Conservation (phyloP, 2,888 invertebrate species). For the Calameuta idolon region DNA sequence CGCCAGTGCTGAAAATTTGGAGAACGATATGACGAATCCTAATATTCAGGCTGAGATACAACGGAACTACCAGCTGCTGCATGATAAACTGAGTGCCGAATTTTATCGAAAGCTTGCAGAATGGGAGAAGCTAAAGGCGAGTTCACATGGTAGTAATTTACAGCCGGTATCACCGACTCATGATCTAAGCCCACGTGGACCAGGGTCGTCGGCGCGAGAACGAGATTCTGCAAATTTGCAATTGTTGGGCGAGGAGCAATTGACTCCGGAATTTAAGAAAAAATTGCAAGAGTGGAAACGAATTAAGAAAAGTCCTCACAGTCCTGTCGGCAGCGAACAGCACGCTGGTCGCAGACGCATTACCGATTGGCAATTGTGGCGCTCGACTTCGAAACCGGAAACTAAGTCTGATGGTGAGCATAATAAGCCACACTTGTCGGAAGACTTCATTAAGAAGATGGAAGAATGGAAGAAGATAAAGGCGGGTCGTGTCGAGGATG, state of each 20-base stretch:
- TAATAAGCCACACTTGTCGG: constrained; percentile 78
- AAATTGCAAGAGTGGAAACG: constrained; percentile 90
- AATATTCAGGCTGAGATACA: constrained; percentile 76
- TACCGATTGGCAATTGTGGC: constrained; percentile 75
- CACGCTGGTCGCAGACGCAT: constrained; percentile 67
- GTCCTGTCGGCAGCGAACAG: constrained; percentile 41
- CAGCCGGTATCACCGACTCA: constrained; percentile 41
- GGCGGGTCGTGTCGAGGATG: constrained; percentile 70
- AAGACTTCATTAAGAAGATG: constrained; percentile 86
- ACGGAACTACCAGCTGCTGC: constrained; percentile 78
- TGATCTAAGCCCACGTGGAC: constrained; percentile 13
- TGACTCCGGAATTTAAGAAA: constrained; percentile 84
- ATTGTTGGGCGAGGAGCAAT: constrained; percentile 73
- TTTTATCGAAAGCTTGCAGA: constrained; percentile 80
- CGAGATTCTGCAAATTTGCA: constrained; percentile 45
- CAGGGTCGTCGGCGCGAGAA: constrained; percentile 6
- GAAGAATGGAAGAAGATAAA: constrained; percentile 89
- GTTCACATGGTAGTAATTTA: constrained; percentile 28
- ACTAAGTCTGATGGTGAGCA: constrained; percentile 56
- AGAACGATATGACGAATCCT: constrained; percentile 33
- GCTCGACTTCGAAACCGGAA: constrained; percentile 63
- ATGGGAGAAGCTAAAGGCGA: constrained; percentile 68
- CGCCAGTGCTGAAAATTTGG: constrained; percentile 51
- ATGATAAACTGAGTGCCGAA: constrained; percentile 79
- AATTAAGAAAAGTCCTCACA: constrained; percentile 70